Evolutionary conservation across 2,888 invertebrate genomes (phyloP).

Genomic region (Meandrusa payeni): DNA sequence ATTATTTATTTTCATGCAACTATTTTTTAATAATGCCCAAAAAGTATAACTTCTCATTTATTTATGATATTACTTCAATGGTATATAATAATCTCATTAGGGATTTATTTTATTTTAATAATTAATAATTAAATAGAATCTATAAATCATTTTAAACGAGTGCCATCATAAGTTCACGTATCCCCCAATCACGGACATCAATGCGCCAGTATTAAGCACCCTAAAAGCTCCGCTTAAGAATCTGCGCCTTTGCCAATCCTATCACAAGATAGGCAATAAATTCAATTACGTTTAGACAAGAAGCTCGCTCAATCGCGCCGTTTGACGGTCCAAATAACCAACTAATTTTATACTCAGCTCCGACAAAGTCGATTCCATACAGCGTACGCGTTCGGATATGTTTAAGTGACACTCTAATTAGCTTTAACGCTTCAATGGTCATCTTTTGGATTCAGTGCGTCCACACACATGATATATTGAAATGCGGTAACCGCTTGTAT

Average conservation of each 20-base stretch:
- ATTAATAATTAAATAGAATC: too few relatives aligned
- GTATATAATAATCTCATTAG: too few relatives aligned
- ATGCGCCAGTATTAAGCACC: conserved; percentile 6
- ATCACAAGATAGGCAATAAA: conserved; percentile 43
- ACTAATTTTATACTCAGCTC: conserved; percentile 22
- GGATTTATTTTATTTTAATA: too few relatives aligned
- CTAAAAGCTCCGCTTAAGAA: conserved; percentile 25
- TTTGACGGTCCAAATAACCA: conserved; percentile 28
- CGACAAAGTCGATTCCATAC: conserved; percentile 3
- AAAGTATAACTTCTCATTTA: too few relatives aligned
- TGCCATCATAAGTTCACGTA: background rate
- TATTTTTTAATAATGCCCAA: too few relatives aligned
- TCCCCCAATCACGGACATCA: conserved; percentile 2
- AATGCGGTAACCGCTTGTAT: too few relatives aligned
- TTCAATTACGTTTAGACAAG: conserved; percentile 44
- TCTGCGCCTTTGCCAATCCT: conserved; percentile 38
- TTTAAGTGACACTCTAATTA: conserved; percentile 17
- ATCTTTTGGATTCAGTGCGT: too few relatives aligned
- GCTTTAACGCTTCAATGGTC: conserved; percentile 11
- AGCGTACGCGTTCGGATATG: background rate
- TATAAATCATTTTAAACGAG: too few relatives aligned
- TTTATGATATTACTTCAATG: too few relatives aligned
- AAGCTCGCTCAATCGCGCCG: conserved; percentile 38
- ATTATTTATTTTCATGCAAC: too few relatives aligned
- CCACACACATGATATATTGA: too few relatives aligned